Conservation (phyloP, 2,888 invertebrate species). For the Phyllotreta cruciferae region DNA sequence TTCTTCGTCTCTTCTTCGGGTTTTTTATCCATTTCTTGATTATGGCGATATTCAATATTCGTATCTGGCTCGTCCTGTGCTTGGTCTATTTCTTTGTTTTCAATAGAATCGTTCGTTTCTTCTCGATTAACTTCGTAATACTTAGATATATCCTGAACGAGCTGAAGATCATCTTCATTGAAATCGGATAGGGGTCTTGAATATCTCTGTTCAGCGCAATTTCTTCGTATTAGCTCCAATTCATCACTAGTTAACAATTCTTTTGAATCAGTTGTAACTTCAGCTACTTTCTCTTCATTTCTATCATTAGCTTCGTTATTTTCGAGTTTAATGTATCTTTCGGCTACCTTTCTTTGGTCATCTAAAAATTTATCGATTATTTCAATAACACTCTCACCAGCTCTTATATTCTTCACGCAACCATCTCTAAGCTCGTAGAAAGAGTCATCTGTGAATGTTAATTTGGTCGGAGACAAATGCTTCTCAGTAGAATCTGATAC, state of each 20-base stretch:
- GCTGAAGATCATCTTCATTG: slow-evolving; percentile 48
- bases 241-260: slow-evolving; percentile 30
- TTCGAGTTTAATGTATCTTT: slow-evolving; percentile 6
- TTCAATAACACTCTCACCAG: background rate
- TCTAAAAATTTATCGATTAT: slow-evolving; percentile 15
- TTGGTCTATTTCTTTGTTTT: background rate
- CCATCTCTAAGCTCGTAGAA: slow-evolving; percentile 24
- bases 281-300: background rate
- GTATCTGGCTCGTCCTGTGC: too few species aligned
- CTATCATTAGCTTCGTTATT: slow-evolving; percentile 14
- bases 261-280: background rate
- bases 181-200: slow-evolving; percentile 49
- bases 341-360: slow-evolving; percentile 10
- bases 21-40: too few species aligned
- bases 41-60: too few species aligned
- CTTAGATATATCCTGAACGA: slow-evolving; percentile 46
- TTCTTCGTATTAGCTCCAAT: slow-evolving; percentile 31
- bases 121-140: slow-evolving; percentile 34
- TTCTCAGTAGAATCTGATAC: too few species aligned
- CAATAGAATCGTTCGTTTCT: background rate
- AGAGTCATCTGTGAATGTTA: slow-evolving; percentile 22
- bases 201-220: slow-evolving; percentile 27
- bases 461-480: slow-evolving; percentile 10
- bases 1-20: background rate
- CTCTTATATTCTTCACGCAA: slow-evolving; percentile 13